These are phyloP conservation scores for Bos taurus DNA, from an alignment of 2,113 vertebrate species.

Conservation along the genomic window DNA sequence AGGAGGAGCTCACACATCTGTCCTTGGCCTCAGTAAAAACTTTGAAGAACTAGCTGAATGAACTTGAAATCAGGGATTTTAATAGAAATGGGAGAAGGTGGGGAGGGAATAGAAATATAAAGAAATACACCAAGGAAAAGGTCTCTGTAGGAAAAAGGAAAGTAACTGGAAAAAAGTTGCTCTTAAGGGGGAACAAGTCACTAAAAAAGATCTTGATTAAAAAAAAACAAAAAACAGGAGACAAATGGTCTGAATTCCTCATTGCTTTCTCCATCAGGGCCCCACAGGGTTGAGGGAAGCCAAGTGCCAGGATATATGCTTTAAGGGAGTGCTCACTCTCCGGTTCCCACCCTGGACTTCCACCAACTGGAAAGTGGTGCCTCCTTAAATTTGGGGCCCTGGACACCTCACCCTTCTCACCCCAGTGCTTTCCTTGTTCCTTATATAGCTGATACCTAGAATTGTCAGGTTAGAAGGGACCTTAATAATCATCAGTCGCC, in stretches of 20 bases:
- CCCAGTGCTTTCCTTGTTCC: accelerated
- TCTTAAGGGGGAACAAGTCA: neutral
- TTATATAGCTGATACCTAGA: neutral
- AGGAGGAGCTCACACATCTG: neutral
- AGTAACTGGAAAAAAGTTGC: neutral
- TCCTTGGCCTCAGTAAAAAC: neutral
- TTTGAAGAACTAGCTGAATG: neutral
- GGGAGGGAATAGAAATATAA: neutral
- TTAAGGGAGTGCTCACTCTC: accelerated
- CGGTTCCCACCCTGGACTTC: neutral
- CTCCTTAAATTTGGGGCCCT: neutral
- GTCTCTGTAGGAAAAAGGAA: neutral
- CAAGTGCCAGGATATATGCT: neutral
- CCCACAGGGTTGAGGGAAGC: neutral
- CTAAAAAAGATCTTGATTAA: neutral
- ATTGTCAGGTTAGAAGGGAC: neutral
- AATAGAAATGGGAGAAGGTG: neutral
- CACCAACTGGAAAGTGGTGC: too few relatives aligned
- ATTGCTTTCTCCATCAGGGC: neutral
- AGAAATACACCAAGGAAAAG: neutral
- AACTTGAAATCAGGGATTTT: neutral
- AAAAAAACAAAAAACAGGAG: neutral
- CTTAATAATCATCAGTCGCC: neutral
- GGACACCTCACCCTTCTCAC: neutral
- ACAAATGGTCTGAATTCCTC: neutral